Base-by-base conservation (phyloP, 2,797 vertebrate species). In the Poeciliopsis infans region DNA sequence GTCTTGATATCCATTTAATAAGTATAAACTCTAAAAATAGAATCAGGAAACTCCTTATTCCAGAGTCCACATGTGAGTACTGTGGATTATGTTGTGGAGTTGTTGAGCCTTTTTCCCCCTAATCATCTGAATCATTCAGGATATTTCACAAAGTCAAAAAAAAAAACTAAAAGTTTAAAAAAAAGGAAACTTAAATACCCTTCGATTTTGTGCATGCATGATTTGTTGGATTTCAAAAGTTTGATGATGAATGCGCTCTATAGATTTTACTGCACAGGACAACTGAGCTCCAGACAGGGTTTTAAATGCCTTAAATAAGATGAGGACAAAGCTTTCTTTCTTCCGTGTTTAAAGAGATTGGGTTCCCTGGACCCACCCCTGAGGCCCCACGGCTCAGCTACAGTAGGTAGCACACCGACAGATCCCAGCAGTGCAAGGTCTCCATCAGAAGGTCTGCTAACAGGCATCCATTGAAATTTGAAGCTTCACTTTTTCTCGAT, bases 271-370 rank as follows among this genome's bases (percentile, higher is more conserved):
- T 83, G 87, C 78, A 85, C 80, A 87, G 87, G 92, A 86, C 86
- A 49, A 81, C 89, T 90, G 87, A 93, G 90, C 89, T 86, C 91
- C 89, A 92, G 91, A 90, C 91, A 78, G 84, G 90, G 87, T 90
- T 93, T 95, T 94, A 95, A 95, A 95, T 94, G 86, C 85, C 85
- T 95, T 94, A 93, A 96, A 96, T 95, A 94, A 94, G 93, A 92
- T 47, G 76, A 71, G 87, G 83, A 96, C 94, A 96, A 96, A 95
- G 95, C 83, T 83, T 73, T 91, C 94, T 93, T 96, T 96, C 91
- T 95, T 95, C 79, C 82, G 83, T 87, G 85, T 89, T 92, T 93
- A 88, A 92, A 95, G 89, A 92, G 94, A 94, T 95, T 94, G 89
- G 88, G 89, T 95, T 95, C 93, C 92, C 93, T 91, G 87, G 92